Conservation (phyloP, 2,113 vertebrate genomes). For the Butorides virescens region DNA sequence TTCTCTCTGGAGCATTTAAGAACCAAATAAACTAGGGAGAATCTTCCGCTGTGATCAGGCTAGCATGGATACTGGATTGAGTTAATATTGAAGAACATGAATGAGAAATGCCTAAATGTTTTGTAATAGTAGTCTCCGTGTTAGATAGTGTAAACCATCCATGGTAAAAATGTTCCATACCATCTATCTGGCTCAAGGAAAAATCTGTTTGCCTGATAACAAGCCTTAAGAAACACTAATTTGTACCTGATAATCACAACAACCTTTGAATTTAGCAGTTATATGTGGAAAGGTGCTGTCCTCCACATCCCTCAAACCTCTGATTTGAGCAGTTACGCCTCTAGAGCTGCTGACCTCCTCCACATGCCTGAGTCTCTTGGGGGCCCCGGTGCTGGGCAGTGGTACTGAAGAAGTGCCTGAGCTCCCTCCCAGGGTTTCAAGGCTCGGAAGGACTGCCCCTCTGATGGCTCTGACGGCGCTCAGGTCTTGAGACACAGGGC, state of each 20-base stretch:
- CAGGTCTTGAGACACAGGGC: neutral
- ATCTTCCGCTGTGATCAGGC: neutral
- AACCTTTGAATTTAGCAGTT: neutral
- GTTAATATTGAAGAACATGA: neutral
- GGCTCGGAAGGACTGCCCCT: neutral
- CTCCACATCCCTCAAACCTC: neutral
- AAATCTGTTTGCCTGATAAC: fast-evolving
- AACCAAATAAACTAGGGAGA: neutral
- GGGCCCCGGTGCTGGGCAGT: neutral
- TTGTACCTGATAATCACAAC: neutral
- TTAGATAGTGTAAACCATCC: neutral
- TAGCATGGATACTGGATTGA: neutral
- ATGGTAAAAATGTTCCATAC: neutral
- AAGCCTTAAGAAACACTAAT: neutral
- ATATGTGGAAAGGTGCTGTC: fast-evolving
- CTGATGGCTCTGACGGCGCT: neutral
- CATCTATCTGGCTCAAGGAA: neutral
- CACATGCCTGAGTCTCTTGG: neutral
- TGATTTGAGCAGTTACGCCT: neutral
- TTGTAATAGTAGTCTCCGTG: neutral
- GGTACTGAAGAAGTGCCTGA: fast-evolving
- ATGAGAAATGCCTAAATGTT: neutral
- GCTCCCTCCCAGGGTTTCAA: neutral
- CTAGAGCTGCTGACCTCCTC: neutral
- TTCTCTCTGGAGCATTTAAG: neutral